Conservation (phyloP, 2,113 vertebrate species). For the Bubo scandiacus region DNA sequence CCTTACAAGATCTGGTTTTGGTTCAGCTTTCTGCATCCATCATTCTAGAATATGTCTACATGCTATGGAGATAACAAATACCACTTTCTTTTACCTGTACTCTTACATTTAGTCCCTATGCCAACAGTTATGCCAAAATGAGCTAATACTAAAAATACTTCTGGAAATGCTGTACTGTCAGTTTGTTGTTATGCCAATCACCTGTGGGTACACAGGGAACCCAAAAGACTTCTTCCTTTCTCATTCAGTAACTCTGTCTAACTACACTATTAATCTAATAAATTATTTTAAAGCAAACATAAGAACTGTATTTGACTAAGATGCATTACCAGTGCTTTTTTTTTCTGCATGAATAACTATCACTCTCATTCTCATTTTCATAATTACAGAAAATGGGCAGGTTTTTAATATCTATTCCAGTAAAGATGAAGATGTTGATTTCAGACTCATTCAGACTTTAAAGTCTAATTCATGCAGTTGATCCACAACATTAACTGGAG, state of each 20-base stretch:
- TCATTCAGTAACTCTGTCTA: background rate
- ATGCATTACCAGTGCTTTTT: background rate
- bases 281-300: background rate
- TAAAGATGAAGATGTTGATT: slow-evolving; percentile 23
- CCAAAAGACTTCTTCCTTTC: background rate
- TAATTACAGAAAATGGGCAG: slow-evolving; percentile 11
- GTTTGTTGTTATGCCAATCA: background rate
- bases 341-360: background rate
- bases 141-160: background rate
- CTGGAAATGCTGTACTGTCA: background rate
- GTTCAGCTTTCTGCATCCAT: background rate
- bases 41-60: background rate
- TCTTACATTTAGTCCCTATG: background rate
- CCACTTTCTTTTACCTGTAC: background rate
- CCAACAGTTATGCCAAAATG: background rate
- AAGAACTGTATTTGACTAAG: background rate
- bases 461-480: background rate
- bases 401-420: slow-evolving; percentile 16
- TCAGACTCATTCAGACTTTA: slow-evolving; percentile 29
- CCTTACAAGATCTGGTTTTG: background rate
- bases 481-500: slow-evolving; percentile 24
- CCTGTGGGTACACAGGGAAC: background rate
- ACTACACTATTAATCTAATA: background rate
- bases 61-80: background rate
- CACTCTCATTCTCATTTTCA: slow-evolving; percentile 6